Percentiles rank a stretch among this genome's conserved stretches.
These are phyloP conservation scores for Pseudococcus viburni DNA, from an alignment of 2,888 invertebrate species.

Conservation along the genomic window DNA sequence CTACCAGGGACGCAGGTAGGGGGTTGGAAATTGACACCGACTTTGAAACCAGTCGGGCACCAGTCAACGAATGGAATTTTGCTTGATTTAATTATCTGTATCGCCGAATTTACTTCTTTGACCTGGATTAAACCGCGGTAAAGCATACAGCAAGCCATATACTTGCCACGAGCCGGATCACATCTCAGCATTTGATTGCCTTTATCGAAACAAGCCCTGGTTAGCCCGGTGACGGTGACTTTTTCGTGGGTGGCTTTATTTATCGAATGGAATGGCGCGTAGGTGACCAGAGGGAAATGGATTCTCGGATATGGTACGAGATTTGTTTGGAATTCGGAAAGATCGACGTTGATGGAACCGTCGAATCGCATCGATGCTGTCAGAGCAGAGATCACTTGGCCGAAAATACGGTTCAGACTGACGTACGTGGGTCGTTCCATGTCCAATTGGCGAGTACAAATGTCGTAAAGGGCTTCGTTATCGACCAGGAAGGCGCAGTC, in stretches of 20 bases:
- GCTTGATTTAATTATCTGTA: background rate
- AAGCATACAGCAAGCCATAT: constrained; percentile 56
- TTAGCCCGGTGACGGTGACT: constrained; percentile 20
- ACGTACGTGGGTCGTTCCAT: constrained; percentile 60
- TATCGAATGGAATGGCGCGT: constrained; percentile 41
- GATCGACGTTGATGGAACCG: constrained; percentile 55
- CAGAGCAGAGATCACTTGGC: constrained; percentile 57
- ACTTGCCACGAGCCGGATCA: constrained; percentile 56
- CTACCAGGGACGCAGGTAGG: constrained; percentile 48
- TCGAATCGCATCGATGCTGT: constrained; percentile 60
- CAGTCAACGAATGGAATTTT: constrained; percentile 55
- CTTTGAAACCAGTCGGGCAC: constrained; percentile 59
- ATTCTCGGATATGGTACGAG: constrained; percentile 58
- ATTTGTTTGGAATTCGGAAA: constrained; percentile 61
- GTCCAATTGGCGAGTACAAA: constrained; percentile 56
- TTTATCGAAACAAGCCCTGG: constrained; percentile 5
- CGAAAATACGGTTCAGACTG: constrained; percentile 58
- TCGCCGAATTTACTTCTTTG: constrained; percentile 36
- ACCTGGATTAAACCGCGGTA: constrained; percentile 56
- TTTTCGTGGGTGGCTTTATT: constrained; percentile 31
- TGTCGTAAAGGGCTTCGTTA: constrained; percentile 58
- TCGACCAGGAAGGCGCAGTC: constrained; percentile 61
- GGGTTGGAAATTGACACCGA: constrained; percentile 55
- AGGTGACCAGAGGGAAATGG: constrained; percentile 48
- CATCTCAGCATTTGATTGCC: constrained; percentile 58